Evolutionary conservation across 2,113 vertebrate species (phyloP).

Genomic region (Turdus rufiventris): DNA sequence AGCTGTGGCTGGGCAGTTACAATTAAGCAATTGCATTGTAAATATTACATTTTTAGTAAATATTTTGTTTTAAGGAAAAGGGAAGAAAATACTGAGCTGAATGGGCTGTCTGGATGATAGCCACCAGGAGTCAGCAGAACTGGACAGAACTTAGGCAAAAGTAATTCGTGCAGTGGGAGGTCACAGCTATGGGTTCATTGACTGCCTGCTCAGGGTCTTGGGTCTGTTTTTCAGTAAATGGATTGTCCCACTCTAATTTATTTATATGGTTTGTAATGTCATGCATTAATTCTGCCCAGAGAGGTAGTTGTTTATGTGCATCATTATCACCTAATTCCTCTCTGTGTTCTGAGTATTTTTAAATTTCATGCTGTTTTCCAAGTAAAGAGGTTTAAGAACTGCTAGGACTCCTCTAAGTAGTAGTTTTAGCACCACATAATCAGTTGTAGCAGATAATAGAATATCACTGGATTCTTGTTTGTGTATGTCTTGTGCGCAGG

Average conservation of each 20-base stretch:
- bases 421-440: not conserved
- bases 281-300: not conserved
- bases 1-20: not conserved
- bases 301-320: not conserved
- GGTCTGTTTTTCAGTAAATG: not conserved
- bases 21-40: not conserved
- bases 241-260: not conserved
- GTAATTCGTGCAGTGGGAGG: not conserved
- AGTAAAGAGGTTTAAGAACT: too few relatives aligned
- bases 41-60: not conserved
- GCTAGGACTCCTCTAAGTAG: not conserved
- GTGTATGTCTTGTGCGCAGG: not conserved
- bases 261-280: not conserved
- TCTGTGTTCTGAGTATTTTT: not conserved
- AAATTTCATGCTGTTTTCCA: not conserved
- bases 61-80: not conserved
- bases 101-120: not conserved
- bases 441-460: not conserved
- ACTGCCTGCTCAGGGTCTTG: not conserved
- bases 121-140: not conserved
- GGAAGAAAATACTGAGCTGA: not conserved
- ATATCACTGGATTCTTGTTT: not conserved
- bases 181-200: fast-evolving
- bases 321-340: not conserved
- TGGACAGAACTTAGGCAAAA: too few relatives aligned